Percentiles rank a stretch among this genome's conserved stretches.
Conservation (phyloP, 2,113 vertebrate genomes). For the Balaeniceps rex region DNA sequence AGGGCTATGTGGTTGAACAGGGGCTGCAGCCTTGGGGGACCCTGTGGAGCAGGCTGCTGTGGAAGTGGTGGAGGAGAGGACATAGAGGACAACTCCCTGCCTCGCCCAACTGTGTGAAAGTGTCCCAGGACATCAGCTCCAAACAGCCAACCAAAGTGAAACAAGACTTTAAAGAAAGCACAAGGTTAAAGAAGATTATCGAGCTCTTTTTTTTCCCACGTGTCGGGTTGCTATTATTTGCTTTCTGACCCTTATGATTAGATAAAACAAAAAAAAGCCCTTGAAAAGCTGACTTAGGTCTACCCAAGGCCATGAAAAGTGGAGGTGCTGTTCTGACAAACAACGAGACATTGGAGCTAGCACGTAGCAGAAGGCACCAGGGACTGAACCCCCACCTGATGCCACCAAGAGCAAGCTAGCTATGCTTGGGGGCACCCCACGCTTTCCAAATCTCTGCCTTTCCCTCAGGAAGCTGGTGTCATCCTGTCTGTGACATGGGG, state of each 20-base stretch:
- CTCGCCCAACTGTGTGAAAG: accelerated
- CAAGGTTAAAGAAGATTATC: background rate
- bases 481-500: background rate
- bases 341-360: background rate
- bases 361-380: background rate
- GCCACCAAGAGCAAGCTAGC: background rate
- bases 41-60: background rate
- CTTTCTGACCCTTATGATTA: slow-evolving; percentile 9
- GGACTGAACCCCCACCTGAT: background rate
- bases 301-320: background rate
- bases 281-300: background rate
- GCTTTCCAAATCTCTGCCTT: background rate
- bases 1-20: background rate
- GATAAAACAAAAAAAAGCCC: background rate
- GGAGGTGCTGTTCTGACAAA: background rate
- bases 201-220: background rate
- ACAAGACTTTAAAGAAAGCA: background rate
- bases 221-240: background rate
- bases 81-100: background rate
- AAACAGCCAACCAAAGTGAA: background rate
- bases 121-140: background rate
- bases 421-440: background rate
- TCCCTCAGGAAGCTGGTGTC: background rate
- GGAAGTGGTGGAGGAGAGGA: background rate
- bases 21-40: background rate